phyloP scores from a whole-genome alignment of 2,113 vertebrate genomes.

The Brevimyrus niger region DNA sequence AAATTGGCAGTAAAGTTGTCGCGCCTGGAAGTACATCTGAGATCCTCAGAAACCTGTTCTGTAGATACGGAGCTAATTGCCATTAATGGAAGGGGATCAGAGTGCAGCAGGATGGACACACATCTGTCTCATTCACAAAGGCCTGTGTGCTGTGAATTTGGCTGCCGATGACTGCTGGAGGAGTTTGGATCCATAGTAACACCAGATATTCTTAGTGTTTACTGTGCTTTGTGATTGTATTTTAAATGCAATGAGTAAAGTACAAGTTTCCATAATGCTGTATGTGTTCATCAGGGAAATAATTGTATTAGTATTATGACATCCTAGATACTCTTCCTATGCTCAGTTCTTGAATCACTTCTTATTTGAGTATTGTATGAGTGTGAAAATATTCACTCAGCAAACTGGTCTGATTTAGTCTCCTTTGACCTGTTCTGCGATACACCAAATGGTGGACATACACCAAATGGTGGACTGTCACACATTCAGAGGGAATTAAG shows the following conservation, averaged over 20 bases:
- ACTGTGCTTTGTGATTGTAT: background rate
- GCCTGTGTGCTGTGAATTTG: background rate
- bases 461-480: background rate
- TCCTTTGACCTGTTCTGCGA: background rate
- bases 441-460: background rate
- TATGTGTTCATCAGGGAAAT: background rate
- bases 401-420: background rate
- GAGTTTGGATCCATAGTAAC: background rate
- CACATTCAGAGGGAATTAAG: background rate
- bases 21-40: background rate
- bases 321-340: background rate
- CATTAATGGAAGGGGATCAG: background rate
- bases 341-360: background rate
- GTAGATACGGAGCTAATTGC: background rate
- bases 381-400: background rate
- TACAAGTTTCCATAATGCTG: background rate
- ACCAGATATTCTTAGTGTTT: background rate
- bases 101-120: background rate
- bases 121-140: background rate
- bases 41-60: background rate
- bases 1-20: background rate
- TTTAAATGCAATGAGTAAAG: background rate
- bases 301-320: background rate
- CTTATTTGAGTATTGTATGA: background rate
- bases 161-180: background rate